phyloP scores from a whole-genome alignment of 2,888 invertebrate genomes.

The Caradrina clavipalpis region DNA sequence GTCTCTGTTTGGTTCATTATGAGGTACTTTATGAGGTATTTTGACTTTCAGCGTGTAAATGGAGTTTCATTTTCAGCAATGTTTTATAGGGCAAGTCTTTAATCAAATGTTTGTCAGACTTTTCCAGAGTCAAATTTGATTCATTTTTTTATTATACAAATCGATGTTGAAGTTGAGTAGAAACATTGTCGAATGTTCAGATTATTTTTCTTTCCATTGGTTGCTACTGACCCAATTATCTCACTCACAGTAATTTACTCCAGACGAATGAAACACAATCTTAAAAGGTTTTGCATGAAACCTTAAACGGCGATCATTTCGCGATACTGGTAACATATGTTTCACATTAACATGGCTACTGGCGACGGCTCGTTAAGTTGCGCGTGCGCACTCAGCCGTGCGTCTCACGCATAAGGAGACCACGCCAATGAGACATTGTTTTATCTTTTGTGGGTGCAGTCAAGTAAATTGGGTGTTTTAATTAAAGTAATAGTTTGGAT shows the following conservation, averaged over 20 bases:
- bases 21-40: not conserved
- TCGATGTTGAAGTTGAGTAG: too few species aligned
- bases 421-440: slow-evolving; percentile 42
- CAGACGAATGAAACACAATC: slow-evolving; percentile 16
- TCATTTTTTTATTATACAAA: not conserved
- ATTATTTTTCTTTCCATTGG: too few species aligned
- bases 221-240: not conserved
- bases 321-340: slow-evolving; percentile 55
- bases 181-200: too few species aligned
- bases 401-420: slow-evolving; percentile 31
- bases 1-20: slow-evolving; percentile 33
- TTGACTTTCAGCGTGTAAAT: not conserved
- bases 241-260: slow-evolving; percentile 1
- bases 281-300: slow-evolving; percentile 35
- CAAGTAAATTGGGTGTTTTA: slow-evolving; percentile 17
- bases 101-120: not conserved
- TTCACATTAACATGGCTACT: slow-evolving; percentile 44
- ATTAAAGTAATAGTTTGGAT: not conserved
- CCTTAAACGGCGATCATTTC: slow-evolving; percentile 44
- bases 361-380: slow-evolving; percentile 37
- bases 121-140: not conserved
- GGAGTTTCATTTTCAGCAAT: not conserved
- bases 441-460: slow-evolving; percentile 27
- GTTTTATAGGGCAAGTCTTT: too few species aligned
- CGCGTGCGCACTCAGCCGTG: slow-evolving; percentile 33